Evolutionary conservation across 1,140 invertebrate genomes (phyloP).

Genomic region (Lasioglossum albipes): DNA sequence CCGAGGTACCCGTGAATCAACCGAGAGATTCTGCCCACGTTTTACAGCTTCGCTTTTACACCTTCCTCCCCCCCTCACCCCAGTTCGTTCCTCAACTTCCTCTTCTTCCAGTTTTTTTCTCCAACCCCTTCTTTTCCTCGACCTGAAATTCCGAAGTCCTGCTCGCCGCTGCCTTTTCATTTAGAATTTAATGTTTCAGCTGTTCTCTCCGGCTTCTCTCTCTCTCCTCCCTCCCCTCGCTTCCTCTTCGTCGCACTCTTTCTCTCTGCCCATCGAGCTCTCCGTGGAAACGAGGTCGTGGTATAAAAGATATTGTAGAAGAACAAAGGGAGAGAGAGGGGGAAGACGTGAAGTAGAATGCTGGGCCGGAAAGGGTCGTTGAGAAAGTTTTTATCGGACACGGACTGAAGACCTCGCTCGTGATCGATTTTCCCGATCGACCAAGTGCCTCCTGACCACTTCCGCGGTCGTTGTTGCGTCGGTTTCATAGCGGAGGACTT

Average conservation of each 20-base stretch:
- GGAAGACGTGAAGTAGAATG: slow-evolving; percentile 31
- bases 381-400: slow-evolving; percentile 41
- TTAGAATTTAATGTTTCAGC: slow-evolving; percentile 58
- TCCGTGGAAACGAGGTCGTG: slow-evolving; percentile 42
- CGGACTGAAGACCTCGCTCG: not conserved
- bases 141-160: slow-evolving; percentile 46
- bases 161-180: slow-evolving; percentile 40
- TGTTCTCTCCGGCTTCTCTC: not conserved
- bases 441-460: not conserved
- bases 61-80: not conserved
- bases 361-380: slow-evolving; percentile 26
- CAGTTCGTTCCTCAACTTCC: no score
- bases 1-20: slow-evolving; percentile 13
- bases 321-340: slow-evolving; percentile 25
- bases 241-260: not conserved
- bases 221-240: no score
- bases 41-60: slow-evolving; percentile 55
- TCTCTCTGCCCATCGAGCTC: slow-evolving; percentile 12
- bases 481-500: not conserved
- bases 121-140: slow-evolving; percentile 7
- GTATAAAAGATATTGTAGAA: slow-evolving; percentile 50
- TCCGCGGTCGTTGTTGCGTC: slow-evolving; percentile 9
- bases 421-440: slow-evolving; percentile 34
- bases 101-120: no score
- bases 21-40: slow-evolving; percentile 50